Base-by-base conservation (phyloP, 2,888 invertebrate species). In the Athalia cordata region DNA sequence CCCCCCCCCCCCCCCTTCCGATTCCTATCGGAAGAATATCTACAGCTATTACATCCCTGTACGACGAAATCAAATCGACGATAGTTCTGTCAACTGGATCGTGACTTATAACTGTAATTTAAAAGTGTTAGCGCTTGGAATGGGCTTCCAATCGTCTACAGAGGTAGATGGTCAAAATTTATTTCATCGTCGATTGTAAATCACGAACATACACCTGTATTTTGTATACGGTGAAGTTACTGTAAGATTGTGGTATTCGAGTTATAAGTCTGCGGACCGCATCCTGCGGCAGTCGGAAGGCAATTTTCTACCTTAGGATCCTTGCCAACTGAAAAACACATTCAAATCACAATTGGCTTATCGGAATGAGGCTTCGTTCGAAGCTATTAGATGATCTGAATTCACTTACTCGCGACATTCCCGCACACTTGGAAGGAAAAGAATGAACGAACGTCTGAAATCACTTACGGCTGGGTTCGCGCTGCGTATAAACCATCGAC, bases 401-500 rank as follows among this genome's bases (percentile, higher is more conserved):
- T 8, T 29, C 49, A 5, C 11, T 11, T 43, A 64, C 66, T 47
- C 15, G 8, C 3, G 47, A 45, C 49, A 49, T 9, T 8, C 66
- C n/a, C 8, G 13, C 66, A 49, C 66, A 47, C 49, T 66, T 7
- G 29, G 29, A 29, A 29, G 29, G 29, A 29, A 29, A 29, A 2
- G 29, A 29, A 29, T 29, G 29, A 29, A 29, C 13, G 57, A 70
- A 70, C 45, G 57, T 11, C 47, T 57, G 45, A 59, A 59, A 45
- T 59, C 47, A 72, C 59, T 29, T 29, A 29, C 29, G 29, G 45
- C 47, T 5, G 59, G 59, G 72, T 15, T 59, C 47, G 61, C 62
- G 43, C 9, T 43, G 49, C 75, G 61, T 75, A 29, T 62, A 64
- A 62, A 64, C 49, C 75, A 75, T 75, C 50, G 75, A 29, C 29